A percentile compares a stretch with the other conserved stretches of the same genome.
Evolutionary conservation across 92 coral and sea anemone species (phyloP).

Genomic region (Bergia puertoricense): DNA sequence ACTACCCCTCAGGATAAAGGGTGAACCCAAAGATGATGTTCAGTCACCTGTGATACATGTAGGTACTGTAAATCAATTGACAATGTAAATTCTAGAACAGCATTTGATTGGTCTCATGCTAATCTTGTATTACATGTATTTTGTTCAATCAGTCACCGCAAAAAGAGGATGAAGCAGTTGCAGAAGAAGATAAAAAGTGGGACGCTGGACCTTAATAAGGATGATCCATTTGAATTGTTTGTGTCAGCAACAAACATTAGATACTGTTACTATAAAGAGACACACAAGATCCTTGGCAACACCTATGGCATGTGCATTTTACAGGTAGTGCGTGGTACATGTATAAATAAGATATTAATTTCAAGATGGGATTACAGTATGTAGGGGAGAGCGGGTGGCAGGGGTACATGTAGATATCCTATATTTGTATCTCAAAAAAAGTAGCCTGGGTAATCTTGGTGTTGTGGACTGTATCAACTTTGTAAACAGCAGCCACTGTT

Average conservation of each 20-base stretch:
- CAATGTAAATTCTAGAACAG: too few relatives aligned
- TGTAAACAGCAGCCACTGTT: too few relatives aligned
- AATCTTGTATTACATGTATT: not conserved
- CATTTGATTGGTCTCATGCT: too few relatives aligned
- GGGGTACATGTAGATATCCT: too few relatives aligned
- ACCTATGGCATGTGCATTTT: constrained; percentile 97
- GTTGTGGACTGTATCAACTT: too few relatives aligned
- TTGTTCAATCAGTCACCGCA: constrained; percentile 70
- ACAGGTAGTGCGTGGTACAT: constrained; percentile 54
- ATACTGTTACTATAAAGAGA: constrained; percentile 95
- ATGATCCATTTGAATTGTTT: constrained; percentile 95
- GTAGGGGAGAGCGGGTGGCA: too few relatives aligned
- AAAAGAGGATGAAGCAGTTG: constrained; percentile 94
- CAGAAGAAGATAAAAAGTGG: constrained; percentile 98
- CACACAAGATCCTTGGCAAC: constrained; percentile 97
- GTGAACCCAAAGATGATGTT: too few relatives aligned
- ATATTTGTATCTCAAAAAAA: too few relatives aligned
- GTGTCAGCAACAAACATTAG: constrained; percentile 93
- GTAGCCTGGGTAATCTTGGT: too few relatives aligned
- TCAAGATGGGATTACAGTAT: not conserved
- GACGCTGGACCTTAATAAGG: constrained; percentile 86
- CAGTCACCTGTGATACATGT: too few relatives aligned
- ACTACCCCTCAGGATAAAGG: too few relatives aligned
- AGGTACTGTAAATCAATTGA: too few relatives aligned
- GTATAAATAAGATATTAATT: not conserved